Percentiles rank a stretch among this genome's conserved stretches.
Evolutionary conservation across 2,797 vertebrate genomes (phyloP).

Genomic region (Fistularia tabacaria): DNA sequence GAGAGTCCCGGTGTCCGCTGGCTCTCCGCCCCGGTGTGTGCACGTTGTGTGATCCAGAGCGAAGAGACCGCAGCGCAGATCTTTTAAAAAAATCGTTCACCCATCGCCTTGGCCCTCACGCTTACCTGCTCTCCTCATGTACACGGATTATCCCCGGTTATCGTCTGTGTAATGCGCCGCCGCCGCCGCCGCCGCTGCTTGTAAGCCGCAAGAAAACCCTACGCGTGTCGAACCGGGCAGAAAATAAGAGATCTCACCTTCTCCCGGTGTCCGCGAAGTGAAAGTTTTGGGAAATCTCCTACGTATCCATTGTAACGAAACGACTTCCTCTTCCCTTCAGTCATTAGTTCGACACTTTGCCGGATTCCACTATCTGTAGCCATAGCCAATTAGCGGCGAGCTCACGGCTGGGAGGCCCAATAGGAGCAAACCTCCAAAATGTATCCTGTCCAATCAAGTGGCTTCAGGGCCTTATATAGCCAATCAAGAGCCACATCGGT

Average conservation of each 20-base stretch:
- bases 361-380: conserved; percentile 38
- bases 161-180: too few species aligned
- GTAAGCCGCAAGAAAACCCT: too few species aligned
- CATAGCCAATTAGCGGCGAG: conserved; percentile 48
- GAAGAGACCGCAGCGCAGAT: too few species aligned
- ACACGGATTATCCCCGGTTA: too few species aligned
- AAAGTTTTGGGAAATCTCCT: conserved; percentile 6
- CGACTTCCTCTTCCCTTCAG: conserved; percentile 59
- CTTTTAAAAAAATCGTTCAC: too few species aligned
- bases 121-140: too few species aligned
- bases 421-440: conserved; percentile 3
- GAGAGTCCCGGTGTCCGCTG: too few species aligned
- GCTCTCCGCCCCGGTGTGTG: too few species aligned
- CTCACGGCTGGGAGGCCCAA: conserved; percentile 1
- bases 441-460: conserved; percentile 31
- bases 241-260: conserved; percentile 27
- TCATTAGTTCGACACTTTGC: conserved; percentile 57
- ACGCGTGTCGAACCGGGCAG: too few species aligned
- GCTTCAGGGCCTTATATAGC: neutral
- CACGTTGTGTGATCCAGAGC: too few species aligned
- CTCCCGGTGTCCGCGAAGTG: conserved; percentile 3
- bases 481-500: conserved; percentile 24
- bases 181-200: too few species aligned
- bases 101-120: too few species aligned
- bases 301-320: conserved; percentile 43